These are phyloP conservation scores for Loripinus fragilis DNA, from an alignment of 2,888 invertebrate genomes.

Conservation along the genomic window DNA sequence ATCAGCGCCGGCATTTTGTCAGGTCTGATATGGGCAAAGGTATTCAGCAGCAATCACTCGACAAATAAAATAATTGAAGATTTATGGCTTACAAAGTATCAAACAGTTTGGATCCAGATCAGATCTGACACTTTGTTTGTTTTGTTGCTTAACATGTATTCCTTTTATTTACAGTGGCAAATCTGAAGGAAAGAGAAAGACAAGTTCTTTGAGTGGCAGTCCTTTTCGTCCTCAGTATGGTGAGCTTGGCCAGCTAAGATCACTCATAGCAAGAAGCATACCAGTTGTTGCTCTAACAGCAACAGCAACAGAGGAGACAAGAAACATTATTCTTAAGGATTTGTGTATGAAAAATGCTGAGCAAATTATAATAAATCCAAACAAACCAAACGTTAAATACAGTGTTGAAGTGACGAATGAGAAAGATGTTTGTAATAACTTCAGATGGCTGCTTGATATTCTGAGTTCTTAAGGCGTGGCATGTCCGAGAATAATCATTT, in stretches of 20 bases:
- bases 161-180: too few relatives aligned
- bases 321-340: constrained; percentile 24
- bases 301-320: constrained; percentile 33
- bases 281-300: constrained; percentile 38
- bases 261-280: constrained; percentile 12
- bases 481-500: constrained; percentile 26
- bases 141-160: too few relatives aligned
- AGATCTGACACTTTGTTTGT: too few relatives aligned
- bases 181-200: too few relatives aligned
- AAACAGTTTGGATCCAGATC: too few relatives aligned
- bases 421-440: constrained; percentile 5
- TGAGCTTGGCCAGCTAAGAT: constrained; percentile 27
- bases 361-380: neutral
- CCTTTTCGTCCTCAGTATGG: constrained; percentile 35
- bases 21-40: too few relatives aligned
- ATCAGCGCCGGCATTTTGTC: too few relatives aligned
- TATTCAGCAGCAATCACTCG: too few relatives aligned
- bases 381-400: neutral
- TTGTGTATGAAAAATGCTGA: constrained; percentile 19
- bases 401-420: constrained; percentile 3
- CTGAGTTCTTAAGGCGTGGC: neutral
- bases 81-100: too few relatives aligned
- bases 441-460: constrained; percentile 24
- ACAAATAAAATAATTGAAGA: too few relatives aligned
- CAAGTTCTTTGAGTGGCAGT: too few relatives aligned